Conservation (phyloP, 1,140 invertebrate species). For the Pectinophora gossypiella region DNA sequence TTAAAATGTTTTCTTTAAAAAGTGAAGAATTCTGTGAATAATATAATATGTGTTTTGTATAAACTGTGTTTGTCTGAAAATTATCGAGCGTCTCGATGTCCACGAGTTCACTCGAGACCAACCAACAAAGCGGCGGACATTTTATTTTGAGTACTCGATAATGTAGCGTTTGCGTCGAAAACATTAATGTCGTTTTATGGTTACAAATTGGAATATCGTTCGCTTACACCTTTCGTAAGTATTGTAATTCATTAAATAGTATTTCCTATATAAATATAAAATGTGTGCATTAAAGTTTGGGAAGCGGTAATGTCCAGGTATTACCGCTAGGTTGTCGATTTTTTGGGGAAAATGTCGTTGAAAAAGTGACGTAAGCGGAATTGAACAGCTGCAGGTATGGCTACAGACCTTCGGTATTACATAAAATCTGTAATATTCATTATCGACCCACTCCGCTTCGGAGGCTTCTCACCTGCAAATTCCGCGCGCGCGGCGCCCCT, state of each 20-base stretch:
- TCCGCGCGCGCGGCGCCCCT: conserved; percentile 71
- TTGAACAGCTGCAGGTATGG: conserved; percentile 39
- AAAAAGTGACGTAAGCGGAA: conserved; percentile 65
- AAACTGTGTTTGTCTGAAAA: conserved; percentile 55
- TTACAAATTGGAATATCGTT: conserved; percentile 69
- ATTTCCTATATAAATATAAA: conserved; percentile 37
- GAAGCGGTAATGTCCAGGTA: conserved; percentile 57
- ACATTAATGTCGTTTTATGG: conserved; percentile 73
- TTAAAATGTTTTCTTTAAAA: conserved; percentile 49
- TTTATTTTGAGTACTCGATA: conserved; percentile 76
- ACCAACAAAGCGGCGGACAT: conserved; percentile 76
- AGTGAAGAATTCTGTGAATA: conserved; percentile 60
- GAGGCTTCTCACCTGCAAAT: conserved; percentile 62
- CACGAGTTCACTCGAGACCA: conserved; percentile 74
- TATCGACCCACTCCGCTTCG: conserved; percentile 64
- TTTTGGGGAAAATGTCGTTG: conserved; percentile 62
- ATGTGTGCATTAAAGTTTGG: conserved; percentile 37
- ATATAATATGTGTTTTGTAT: conserved; percentile 58
- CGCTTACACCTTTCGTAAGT: conserved; percentile 74
- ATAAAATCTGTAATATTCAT: conserved; percentile 44
- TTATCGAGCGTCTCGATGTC: conserved; percentile 71
- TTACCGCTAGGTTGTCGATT: conserved; percentile 63
- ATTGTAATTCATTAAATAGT: conserved; percentile 39
- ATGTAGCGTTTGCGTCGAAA: conserved; percentile 75
- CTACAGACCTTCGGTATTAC: conserved; percentile 36